Evolutionary conservation across 35 echinoderm and acorn worm genomes (phyloP).

Genomic region (Chiridota heheva): DNA sequence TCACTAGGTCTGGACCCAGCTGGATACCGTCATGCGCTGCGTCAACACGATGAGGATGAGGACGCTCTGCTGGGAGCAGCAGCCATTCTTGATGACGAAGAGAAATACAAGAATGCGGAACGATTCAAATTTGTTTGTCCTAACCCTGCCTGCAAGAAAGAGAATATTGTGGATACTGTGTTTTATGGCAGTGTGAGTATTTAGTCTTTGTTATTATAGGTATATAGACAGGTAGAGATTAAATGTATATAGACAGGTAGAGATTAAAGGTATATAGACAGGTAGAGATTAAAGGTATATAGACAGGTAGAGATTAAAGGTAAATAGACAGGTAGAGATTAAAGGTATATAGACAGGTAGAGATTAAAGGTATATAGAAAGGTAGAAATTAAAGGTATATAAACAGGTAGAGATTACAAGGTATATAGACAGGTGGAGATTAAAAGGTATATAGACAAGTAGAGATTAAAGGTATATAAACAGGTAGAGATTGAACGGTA

Average conservation of each 20-base stretch:
- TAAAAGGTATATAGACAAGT: not conserved
- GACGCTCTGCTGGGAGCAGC: conserved; percentile 74
- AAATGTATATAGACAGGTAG: not conserved
- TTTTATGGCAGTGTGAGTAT: conserved; percentile 85
- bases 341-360: not conserved
- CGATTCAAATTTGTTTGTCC: conserved; percentile 86
- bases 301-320: not conserved
- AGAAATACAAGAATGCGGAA: conserved; percentile 91
- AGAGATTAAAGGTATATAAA: not conserved
- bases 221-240: not conserved
- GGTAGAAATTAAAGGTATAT: not conserved
- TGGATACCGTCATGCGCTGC: conserved; percentile 81
- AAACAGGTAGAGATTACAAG: not conserved
- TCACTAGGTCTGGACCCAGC: conserved; percentile 84
- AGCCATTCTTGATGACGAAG: conserved; percentile 81
- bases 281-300: not conserved
- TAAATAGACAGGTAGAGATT: not conserved
- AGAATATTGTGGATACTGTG: conserved; percentile 91
- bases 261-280: not conserved
- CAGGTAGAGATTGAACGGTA: too few relatives aligned
- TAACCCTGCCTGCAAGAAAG: conserved; percentile 58
- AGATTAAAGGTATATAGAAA: not conserved
- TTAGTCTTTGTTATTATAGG: too few relatives aligned
- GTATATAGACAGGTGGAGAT: not conserved
- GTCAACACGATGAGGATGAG: conserved; percentile 75